These are phyloP conservation scores for Nemurella pictetii DNA, from an alignment of 2,888 invertebrate species.

Conservation along the genomic window DNA sequence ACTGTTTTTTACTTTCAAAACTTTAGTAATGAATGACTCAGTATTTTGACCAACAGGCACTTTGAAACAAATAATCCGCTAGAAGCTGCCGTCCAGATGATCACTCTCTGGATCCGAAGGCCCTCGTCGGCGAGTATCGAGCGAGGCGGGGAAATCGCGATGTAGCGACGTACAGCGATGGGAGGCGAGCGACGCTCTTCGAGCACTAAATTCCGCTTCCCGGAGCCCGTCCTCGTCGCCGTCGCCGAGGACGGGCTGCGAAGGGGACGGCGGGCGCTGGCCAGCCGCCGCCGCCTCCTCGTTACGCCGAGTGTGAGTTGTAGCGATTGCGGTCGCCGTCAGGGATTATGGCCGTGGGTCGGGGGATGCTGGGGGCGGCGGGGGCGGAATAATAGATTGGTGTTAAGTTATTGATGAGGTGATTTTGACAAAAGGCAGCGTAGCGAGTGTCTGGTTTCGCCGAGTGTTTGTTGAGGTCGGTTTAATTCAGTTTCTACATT, in stretches of 20 bases:
- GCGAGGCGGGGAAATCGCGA: no score
- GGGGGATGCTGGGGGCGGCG: background rate
- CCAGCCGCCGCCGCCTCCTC: background rate
- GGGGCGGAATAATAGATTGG: background rate
- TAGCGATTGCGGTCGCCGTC: background rate
- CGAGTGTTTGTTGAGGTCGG: background rate
- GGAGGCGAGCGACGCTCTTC: no score
- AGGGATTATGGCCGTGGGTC: background rate
- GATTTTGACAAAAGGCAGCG: background rate
- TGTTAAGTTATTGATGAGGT: background rate
- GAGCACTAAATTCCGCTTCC: background rate
- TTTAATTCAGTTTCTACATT: background rate
- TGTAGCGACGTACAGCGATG: no score
- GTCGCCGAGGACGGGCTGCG: no score
- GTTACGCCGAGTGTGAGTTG: background rate
- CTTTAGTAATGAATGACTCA: no score
- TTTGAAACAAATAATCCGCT: no score
- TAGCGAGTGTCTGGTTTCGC: background rate
- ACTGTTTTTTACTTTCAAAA: no score
- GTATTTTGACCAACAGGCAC: no score
- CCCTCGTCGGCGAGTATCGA: background rate
- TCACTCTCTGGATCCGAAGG: no score
- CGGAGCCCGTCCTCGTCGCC: background rate
- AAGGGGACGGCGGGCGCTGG: background rate
- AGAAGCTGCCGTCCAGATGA: no score